A percentile compares a stretch with the other conserved stretches of the same genome.
Conservation (phyloP, 2,113 vertebrate genomes). For the Saccopteryx leptura region DNA sequence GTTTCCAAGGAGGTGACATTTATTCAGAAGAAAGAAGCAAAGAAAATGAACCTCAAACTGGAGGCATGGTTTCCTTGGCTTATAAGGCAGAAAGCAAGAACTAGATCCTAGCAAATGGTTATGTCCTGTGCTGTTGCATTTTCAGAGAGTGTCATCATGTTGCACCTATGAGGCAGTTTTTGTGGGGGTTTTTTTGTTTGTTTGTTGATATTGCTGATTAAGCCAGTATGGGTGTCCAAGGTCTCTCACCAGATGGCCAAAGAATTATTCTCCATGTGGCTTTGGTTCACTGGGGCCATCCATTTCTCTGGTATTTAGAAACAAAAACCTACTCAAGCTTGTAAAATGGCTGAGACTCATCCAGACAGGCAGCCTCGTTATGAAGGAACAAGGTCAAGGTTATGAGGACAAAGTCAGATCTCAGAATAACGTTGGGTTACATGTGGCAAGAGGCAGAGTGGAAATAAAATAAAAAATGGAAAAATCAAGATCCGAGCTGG, state of each 20-base stretch:
- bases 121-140: neutral
- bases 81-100: neutral
- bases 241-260: neutral
- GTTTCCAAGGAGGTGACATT: conserved; percentile 27
- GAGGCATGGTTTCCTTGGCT: neutral
- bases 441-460: neutral
- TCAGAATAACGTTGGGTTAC: neutral
- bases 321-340: conserved; percentile 29
- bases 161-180: neutral
- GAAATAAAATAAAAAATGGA: neutral
- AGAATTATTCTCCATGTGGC: neutral
- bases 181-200: neutral
- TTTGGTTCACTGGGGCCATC: neutral
- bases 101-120: neutral
- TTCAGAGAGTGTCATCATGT: neutral
- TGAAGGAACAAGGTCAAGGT: conserved; percentile 18
- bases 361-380: neutral
- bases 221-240: neutral
- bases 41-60: neutral
- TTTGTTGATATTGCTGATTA: neutral
- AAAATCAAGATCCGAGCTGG: neutral
- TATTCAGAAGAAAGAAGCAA: conserved; percentile 15
- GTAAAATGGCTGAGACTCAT: neutral
- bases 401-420: neutral
- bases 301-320: conserved; percentile 60